Evolutionary conservation across 2,113 vertebrate species (phyloP).

Genomic region (Propithecus coquereli): DNA sequence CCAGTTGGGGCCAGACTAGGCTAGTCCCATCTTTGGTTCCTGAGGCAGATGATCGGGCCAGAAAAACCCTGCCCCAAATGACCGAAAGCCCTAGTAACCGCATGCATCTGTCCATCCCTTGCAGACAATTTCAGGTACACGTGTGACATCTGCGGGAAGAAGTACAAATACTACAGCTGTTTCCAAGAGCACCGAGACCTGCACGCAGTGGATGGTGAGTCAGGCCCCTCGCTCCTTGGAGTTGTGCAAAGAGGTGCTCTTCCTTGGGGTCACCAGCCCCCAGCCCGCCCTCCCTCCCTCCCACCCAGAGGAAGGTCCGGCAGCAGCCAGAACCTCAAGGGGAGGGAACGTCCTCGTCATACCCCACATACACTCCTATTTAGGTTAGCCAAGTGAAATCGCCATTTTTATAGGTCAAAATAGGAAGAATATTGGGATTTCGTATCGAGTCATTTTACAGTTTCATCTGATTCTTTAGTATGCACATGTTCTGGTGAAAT

Average conservation of each 20-base stretch:
- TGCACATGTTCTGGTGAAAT: constrained; percentile 48
- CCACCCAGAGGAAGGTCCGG: not conserved
- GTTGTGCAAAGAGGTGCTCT: accelerated
- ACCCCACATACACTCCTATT: accelerated
- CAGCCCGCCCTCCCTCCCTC: accelerated
- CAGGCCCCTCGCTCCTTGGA: not conserved
- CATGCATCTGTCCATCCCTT: not conserved
- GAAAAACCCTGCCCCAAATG: not conserved
- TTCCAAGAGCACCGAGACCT: constrained; percentile 99
- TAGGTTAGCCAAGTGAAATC: not conserved
- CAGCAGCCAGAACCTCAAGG: not conserved
- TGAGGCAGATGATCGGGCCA: not conserved
- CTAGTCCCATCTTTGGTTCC: not conserved
- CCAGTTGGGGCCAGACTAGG: not conserved
- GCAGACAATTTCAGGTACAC: constrained; percentile 96
- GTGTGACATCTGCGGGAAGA: constrained; percentile 98
- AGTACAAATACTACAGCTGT: constrained; percentile 99
- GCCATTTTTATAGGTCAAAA: not conserved
- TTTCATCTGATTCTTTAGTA: not conserved
- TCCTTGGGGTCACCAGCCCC: not conserved
- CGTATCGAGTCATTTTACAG: not conserved
- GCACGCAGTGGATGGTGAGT: constrained; percentile 97
- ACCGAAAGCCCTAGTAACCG: not conserved
- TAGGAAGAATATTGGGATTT: not conserved
- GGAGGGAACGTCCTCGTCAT: not conserved